Percentiles rank a stretch among this genome's conserved stretches.
phyloP scores from a whole-genome alignment of 2,888 invertebrate species.

The Pardosa pseudoannulata region DNA sequence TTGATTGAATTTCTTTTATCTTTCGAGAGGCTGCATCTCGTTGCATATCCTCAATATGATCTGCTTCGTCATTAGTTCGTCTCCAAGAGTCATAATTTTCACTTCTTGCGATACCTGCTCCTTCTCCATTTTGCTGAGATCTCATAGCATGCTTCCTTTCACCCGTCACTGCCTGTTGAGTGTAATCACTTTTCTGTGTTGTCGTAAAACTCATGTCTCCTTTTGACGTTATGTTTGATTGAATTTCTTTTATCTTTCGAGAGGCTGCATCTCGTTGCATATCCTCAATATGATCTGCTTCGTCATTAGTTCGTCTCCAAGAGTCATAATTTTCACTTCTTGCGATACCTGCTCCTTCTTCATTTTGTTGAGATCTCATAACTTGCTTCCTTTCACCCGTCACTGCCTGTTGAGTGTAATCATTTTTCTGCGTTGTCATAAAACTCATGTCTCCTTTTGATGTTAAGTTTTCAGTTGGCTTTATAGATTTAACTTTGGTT shows the following conservation, averaged over 20 bases:
- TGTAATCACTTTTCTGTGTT: conserved; percentile 20
- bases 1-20: no score
- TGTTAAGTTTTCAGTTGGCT: conserved; percentile 55
- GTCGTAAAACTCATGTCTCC: conserved; percentile 69
- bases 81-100: conserved; percentile 14
- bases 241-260: no score
- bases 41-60: not conserved
- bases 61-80: not conserved
- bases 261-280: no score
- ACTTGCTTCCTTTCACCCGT: not conserved
- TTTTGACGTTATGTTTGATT: conserved; percentile 53
- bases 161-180: not conserved
- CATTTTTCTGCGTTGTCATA: conserved; percentile 35
- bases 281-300: not conserved
- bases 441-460: conserved; percentile 66
- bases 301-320: conserved; percentile 13
- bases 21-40: not conserved
- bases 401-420: not conserved
- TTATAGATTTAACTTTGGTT: conserved; percentile 5
- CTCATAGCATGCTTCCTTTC: not conserved
- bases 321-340: not conserved
- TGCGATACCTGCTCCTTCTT: no score
- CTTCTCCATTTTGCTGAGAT: no score
- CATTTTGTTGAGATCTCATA: no score
- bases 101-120: not conserved